Base-by-base conservation (phyloP, 2,888 invertebrate genomes). In the Muschampia plurimacula region DNA sequence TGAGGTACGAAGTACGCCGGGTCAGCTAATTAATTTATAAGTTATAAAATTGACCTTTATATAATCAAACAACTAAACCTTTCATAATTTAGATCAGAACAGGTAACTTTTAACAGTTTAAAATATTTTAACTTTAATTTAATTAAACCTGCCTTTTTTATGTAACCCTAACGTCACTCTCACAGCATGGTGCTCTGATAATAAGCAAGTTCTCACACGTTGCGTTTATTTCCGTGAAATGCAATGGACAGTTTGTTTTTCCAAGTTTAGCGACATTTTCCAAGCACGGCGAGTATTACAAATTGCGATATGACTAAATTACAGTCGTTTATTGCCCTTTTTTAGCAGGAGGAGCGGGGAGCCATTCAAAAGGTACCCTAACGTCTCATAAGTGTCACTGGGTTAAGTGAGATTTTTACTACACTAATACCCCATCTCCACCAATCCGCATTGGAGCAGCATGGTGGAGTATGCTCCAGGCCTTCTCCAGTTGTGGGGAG, bases 171-270 rank as follows among this genome's bases (percentile, higher is more conserved):
- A 44, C 59, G 5, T 46, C 7, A 59, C 41, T 32, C 32, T 39
- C 69, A 52, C 69, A 69, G 69, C 69, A 63, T 63, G 52, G 62
- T 28, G 69, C 39, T n/a, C 8, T 7, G 39, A 49, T 69, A 69
- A 69, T 62, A 49, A 69, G 60, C 62, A 36, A 49, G 60, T 69
- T 68, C 36, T 62, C 68, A 69, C 68, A 62, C 46, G 59, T 59
- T 36, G 28, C 12, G 28, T 22, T 41, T 62, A 67, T 60, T 68
- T 68, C 41, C 60, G 13, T 65, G 65, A 65, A 65, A 65, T 68
- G 36, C n/a, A 13, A 59, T 22, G 13, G 60, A 32, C 46, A 59
- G 67, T 69, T 62, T 49, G 36, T 46, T 49, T 60, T 69, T 62
- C 49, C 62, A 36, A 62, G 39, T 62, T 15, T 13, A 69, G 65